Conservation (phyloP, 2,888 invertebrate species). For the Trichogramma evanescens region DNA sequence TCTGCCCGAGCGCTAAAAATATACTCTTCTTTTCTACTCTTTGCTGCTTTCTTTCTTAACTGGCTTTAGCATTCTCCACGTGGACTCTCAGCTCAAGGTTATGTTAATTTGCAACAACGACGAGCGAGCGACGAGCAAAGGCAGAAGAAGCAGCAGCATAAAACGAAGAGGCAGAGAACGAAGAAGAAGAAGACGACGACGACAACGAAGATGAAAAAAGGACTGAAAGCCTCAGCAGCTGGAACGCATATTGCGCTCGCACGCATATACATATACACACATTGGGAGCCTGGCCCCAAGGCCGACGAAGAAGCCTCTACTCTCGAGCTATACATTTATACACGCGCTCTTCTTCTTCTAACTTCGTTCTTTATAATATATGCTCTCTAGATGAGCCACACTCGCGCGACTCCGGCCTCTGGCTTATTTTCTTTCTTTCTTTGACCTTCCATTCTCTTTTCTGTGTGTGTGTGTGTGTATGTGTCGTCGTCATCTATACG, state of each 20-base stretch:
- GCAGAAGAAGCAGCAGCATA: too few species aligned
- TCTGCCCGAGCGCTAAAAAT: neutral
- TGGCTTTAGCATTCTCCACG: neutral
- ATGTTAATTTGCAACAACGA: constrained; percentile 19
- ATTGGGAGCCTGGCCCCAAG: constrained; percentile 31
- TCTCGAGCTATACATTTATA: constrained; percentile 1
- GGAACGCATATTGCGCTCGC: constrained; percentile 22
- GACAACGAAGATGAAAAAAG: constrained; percentile 21
- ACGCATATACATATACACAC: neutral
- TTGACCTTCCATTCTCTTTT: neutral
- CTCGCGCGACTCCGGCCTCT: neutral
- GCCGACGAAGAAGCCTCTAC: constrained; percentile 22
- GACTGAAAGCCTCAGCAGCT: constrained; percentile 27
- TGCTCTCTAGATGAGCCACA: constrained; percentile 8
- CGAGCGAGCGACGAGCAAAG: neutral
- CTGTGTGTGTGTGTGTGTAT: too few species aligned
- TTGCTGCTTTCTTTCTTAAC: neutral
- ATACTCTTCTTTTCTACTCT: neutral
- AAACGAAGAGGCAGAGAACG: neutral
- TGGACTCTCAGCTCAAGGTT: constrained; percentile 15
- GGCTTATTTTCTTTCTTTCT: neutral
- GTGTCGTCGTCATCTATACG: too few species aligned
- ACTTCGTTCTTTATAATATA: constrained; percentile 29
- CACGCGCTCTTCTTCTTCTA: constrained; percentile 9
- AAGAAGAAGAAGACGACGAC: neutral